Base-by-base conservation (phyloP, 2,888 invertebrate species). In the Clistopyga incitator region DNA sequence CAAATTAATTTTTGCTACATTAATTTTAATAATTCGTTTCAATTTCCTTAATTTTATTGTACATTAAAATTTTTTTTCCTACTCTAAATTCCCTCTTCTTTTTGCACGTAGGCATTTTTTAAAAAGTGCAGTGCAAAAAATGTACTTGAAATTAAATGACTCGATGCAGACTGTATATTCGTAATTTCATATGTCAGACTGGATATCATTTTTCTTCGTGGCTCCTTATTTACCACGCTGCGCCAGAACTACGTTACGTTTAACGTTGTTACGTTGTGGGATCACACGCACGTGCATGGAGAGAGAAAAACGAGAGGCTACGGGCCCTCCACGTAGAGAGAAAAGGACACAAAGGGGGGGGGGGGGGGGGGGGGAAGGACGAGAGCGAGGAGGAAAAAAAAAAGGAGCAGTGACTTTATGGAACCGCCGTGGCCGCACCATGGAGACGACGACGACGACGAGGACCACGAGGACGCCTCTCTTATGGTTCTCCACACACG, bases 391-490 rank as follows among this genome's bases (percentile, higher is more conserved):
- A 34, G 15, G 20, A 47, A 61, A 34, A 56, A 47, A 34, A 56
- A 47, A 70, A 68, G n/a, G 42, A 56, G 47, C 72, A 54, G 59
- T 54, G 52, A 82, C 56, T 82, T 78, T 78, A 78, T 75, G 82
- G 72, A 65, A 72, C 59, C 77, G 75, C 61, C 54, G 70, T 47
- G 64, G 52, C 61, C 70, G 38, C 59, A 47, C 76, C n/a, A 67
- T 45, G 70, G 52, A 71, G 72, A 67, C 23, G 50, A 75, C 47
- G 47, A 50, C 34, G 50, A 75, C 74, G 82, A 78, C 78, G 78
- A 67, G 13, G 50, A 76, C 50, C 4, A 50, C 34, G 50, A 75
- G 75, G 82, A 78, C 78, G 82, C 82, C 78, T 78, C 78, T 78
- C 67, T 59, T 38, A 29, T 42, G 64, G 45, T 82, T 54, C 34